Evolutionary conservation across 2,113 vertebrate genomes (phyloP).

Genomic region (Hemichromis elongatus): DNA sequence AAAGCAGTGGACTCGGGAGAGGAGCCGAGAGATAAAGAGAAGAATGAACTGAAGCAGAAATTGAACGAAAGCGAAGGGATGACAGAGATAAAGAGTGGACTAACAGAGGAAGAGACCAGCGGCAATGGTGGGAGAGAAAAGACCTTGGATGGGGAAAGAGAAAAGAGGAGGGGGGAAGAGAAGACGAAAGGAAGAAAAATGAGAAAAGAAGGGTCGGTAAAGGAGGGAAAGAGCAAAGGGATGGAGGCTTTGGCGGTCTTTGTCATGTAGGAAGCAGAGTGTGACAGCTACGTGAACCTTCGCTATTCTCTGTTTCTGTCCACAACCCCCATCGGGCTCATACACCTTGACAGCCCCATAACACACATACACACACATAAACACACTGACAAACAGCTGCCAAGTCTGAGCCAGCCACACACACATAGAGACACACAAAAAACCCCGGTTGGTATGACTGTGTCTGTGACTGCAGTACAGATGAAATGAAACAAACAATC

Average conservation of each 20-base stretch:
- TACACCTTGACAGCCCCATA: constrained; percentile 37
- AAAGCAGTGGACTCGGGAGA: constrained; percentile 45
- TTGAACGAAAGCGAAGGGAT: constrained; percentile 45
- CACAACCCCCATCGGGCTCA: constrained; percentile 28
- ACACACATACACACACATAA: not conserved
- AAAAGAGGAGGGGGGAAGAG: not conserved
- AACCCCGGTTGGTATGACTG: constrained; percentile 21
- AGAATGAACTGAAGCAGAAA: constrained; percentile 38
- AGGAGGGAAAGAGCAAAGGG: not conserved
- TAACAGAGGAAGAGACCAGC: not conserved
- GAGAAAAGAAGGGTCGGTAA: not conserved
- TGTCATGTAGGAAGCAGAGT: constrained; percentile 53
- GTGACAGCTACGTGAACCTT: constrained; percentile 52
- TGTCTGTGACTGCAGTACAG: constrained; percentile 36
- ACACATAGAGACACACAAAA: not conserved
- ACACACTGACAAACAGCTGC: constrained; percentile 19
- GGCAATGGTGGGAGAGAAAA: constrained; percentile 41
- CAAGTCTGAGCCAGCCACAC: not conserved
- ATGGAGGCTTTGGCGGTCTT: constrained; percentile 10
- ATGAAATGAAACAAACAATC: constrained; percentile 60
- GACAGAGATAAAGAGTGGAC: constrained; percentile 39
- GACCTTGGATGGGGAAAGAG: constrained; percentile 14
- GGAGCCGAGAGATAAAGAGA: constrained; percentile 36
- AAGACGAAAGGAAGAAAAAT: not conserved
- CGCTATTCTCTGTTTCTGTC: constrained; percentile 9